Evolutionary conservation across 2,113 vertebrate species (phyloP).

Genomic region (Entomyzon cyanotis): DNA sequence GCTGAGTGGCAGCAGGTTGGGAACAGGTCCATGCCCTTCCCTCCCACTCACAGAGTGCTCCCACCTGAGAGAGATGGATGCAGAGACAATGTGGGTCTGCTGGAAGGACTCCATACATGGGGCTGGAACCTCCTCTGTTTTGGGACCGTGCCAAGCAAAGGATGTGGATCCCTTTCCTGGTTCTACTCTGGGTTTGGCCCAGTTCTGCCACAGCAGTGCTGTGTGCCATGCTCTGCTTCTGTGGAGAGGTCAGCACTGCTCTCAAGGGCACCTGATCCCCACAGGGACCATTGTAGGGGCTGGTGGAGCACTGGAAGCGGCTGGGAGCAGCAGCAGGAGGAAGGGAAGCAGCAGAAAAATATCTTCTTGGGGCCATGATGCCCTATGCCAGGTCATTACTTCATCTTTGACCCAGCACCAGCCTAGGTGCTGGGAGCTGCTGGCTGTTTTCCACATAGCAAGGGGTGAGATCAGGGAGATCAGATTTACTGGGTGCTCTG

Average conservation of each 20-base stretch:
- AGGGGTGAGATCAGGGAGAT: background rate
- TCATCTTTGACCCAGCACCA: accelerated
- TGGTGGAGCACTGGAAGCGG: background rate
- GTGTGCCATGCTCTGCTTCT: accelerated
- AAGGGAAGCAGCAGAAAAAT: accelerated
- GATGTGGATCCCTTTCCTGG: accelerated
- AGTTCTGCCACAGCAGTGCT: background rate
- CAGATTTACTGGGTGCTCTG: background rate
- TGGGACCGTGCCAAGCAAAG: accelerated
- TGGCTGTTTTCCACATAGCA: background rate
- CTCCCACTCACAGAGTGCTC: too few species aligned
- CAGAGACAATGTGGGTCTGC: accelerated
- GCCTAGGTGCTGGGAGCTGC: background rate
- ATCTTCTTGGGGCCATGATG: accelerated
- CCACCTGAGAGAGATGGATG: accelerated
- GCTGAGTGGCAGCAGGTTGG: accelerated
- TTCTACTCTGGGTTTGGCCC: background rate
- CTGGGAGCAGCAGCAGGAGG: background rate
- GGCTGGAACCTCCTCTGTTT: background rate
- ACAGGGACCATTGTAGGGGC: background rate
- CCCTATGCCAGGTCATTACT: background rate
- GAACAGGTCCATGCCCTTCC: background rate
- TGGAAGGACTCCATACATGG: accelerated
- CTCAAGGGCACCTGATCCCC: background rate
- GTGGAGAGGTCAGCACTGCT: background rate